These are phyloP conservation scores for Meghimatium bilineatum DNA, from an alignment of 2,888 invertebrate genomes.

Conservation along the genomic window DNA sequence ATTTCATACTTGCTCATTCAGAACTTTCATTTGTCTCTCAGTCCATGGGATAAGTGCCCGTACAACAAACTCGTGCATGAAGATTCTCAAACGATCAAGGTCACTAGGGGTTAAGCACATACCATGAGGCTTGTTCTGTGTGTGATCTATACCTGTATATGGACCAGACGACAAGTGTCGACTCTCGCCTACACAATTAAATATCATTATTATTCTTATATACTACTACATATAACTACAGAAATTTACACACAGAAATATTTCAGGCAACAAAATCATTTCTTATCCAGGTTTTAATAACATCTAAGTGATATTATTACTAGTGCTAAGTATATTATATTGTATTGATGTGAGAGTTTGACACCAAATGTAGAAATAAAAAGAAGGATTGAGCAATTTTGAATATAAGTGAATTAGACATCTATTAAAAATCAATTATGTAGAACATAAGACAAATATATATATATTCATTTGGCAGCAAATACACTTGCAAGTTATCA, in stretches of 20 bases:
- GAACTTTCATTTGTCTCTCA: constrained; percentile 88
- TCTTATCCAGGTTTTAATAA: not conserved
- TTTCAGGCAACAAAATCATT: not conserved
- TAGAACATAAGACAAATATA: too few species aligned
- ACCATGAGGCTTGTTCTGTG: constrained; percentile 69
- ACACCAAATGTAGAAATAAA: too few species aligned
- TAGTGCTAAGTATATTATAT: too few species aligned
- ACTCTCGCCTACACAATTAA: constrained; percentile 16
- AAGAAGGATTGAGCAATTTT: too few species aligned
- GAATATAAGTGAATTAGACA: too few species aligned
- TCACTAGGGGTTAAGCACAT: constrained; percentile 87
- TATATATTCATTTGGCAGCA: too few species aligned
- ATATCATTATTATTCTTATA: not conserved
- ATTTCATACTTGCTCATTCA: constrained; percentile 76
- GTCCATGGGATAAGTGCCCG: constrained; percentile 92
- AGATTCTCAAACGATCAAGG: constrained; percentile 88
- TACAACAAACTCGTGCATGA: constrained; percentile 91
- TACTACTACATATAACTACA: not conserved
- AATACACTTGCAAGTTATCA: too few species aligned
- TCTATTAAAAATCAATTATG: too few species aligned
- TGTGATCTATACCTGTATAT: constrained; percentile 40
- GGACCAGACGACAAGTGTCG: not conserved
- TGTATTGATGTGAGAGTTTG: too few species aligned
- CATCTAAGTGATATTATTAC: too few species aligned
- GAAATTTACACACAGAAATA: not conserved